A percentile compares a stretch with the other conserved stretches of the same genome.
These are phyloP conservation scores for Hassar affinis DNA, from an alignment of 2,113 vertebrate species.

Conservation along the genomic window DNA sequence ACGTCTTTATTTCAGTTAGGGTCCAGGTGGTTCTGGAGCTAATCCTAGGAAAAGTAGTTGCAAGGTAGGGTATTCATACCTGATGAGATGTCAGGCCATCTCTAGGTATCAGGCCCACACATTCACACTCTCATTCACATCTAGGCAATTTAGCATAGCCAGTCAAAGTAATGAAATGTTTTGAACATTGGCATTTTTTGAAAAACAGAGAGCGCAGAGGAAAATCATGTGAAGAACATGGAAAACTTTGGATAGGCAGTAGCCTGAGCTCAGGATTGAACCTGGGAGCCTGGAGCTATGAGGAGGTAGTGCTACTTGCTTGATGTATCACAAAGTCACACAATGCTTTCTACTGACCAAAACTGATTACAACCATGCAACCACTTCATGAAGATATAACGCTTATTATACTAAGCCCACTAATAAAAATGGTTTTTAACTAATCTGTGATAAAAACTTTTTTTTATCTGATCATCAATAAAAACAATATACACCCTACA, in stretches of 20 bases:
- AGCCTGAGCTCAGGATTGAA: not conserved
- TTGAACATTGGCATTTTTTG: not conserved
- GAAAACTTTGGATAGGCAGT: not conserved
- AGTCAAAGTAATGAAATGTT: not conserved
- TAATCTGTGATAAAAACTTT: not conserved
- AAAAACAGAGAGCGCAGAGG: not conserved
- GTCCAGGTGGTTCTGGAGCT: not conserved
- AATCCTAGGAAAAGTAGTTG: not conserved
- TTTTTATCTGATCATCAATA: constrained; percentile 24
- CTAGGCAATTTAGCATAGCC: not conserved
- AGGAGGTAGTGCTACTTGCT: not conserved
- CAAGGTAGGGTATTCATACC: not conserved
- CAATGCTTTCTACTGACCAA: not conserved
- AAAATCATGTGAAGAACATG: not conserved
- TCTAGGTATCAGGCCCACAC: not conserved
- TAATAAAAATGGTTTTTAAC: constrained; percentile 12
- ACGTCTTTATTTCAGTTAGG: not conserved
- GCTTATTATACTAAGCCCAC: not conserved
- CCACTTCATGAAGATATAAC: not conserved
- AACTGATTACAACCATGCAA: not conserved
- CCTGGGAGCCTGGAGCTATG: not conserved
- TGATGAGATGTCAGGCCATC: not conserved
- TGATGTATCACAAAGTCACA: not conserved
- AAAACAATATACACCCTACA: constrained; percentile 5
- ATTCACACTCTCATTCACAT: not conserved